These are phyloP conservation scores for Aeoliscus strigatus DNA, from an alignment of 2,797 vertebrate species.

Conservation along the genomic window DNA sequence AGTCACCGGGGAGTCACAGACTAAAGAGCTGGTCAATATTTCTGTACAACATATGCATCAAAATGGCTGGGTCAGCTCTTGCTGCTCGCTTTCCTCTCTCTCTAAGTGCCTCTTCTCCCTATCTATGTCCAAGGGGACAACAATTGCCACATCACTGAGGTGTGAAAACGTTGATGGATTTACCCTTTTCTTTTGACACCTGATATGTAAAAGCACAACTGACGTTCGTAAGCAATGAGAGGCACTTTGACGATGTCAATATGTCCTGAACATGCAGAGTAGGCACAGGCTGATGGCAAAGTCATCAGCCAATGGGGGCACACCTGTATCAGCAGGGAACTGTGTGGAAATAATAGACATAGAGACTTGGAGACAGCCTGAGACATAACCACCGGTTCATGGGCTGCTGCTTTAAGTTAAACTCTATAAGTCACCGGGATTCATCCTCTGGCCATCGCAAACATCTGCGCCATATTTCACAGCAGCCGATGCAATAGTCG, in stretches of 20 bases:
- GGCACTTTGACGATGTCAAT: slow-evolving; percentile 66
- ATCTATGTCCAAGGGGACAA: slow-evolving; percentile 44
- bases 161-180: slow-evolving; percentile 64
- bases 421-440: neutral
- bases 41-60: slow-evolving; percentile 70
- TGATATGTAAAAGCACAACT: slow-evolving; percentile 57
- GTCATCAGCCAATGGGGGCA: no score
- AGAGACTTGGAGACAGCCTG: slow-evolving; percentile 25
- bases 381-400: slow-evolving; percentile 5
- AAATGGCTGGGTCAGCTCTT: slow-evolving; percentile 71
- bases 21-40: slow-evolving; percentile 80
- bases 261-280: slow-evolving; percentile 68
- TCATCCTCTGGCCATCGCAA: neutral
- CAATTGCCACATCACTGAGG: slow-evolving; percentile 50
- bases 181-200: slow-evolving; percentile 59
- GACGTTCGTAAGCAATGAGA: slow-evolving; percentile 55
- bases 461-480: neutral
- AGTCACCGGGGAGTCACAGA: slow-evolving; percentile 68
- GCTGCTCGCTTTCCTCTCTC: slow-evolving; percentile 35
- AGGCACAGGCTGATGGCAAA: slow-evolving; percentile 67
- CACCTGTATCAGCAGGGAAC: slow-evolving; percentile 57
- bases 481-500: neutral
- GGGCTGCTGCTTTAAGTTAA: neutral
- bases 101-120: slow-evolving; percentile 61
- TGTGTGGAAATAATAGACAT: slow-evolving; percentile 61